phyloP scores from a whole-genome alignment of 37 sponge, comb jelly and placozoan species.

The Crambe crambe region DNA sequence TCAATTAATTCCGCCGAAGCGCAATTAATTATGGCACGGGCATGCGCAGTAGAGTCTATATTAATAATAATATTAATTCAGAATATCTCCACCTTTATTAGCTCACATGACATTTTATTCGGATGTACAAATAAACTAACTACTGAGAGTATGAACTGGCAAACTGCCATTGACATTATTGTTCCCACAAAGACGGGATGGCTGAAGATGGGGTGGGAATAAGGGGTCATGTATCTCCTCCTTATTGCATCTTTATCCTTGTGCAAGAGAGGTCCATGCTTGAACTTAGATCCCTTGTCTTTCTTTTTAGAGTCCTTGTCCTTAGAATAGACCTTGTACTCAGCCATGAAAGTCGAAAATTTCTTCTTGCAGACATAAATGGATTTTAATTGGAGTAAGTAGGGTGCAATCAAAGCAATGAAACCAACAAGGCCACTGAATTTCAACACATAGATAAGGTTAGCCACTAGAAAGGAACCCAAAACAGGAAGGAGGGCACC shows the following conservation, averaged over 20 bases:
- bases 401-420: slow-evolving; percentile 75
- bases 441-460: slow-evolving; percentile 77
- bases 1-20: no score
- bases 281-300: not conserved
- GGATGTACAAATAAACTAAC: slow-evolving; percentile 35
- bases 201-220: slow-evolving; percentile 25
- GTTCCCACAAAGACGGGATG: slow-evolving; percentile 15
- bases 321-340: not conserved
- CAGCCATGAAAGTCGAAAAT: slow-evolving; percentile 12
- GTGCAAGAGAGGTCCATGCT: no score
- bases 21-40: no score
- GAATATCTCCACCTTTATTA: no score
- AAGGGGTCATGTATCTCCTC: slow-evolving; percentile 45
- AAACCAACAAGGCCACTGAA: slow-evolving; percentile 87
- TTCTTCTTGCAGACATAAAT: slow-evolving; percentile 52
- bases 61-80: no score
- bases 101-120: no score
- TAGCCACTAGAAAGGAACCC: slow-evolving; percentile 73
- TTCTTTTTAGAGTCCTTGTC: not conserved
- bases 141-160: slow-evolving; percentile 39
- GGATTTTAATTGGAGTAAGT: slow-evolving; percentile 68
- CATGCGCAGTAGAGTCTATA: no score
- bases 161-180: slow-evolving; percentile 6
- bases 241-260: not conserved
- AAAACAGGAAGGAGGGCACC: slow-evolving; percentile 67